phyloP scores from a whole-genome alignment of 2,113 vertebrate genomes.

The Capreolus pygargus region DNA sequence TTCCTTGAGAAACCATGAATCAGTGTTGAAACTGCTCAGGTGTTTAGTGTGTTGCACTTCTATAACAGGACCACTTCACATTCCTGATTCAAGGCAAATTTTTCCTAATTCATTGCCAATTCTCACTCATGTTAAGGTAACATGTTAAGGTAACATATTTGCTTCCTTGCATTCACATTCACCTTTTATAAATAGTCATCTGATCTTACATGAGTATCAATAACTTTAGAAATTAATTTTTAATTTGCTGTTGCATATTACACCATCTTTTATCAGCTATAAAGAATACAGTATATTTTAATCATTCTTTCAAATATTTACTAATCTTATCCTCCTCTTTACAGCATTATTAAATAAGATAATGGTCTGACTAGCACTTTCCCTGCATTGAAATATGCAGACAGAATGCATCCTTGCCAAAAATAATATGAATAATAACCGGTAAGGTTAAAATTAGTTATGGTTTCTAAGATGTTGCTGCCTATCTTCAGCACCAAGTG shows the following conservation, averaged over 20 bases:
- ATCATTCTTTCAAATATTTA: neutral
- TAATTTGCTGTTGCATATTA: neutral
- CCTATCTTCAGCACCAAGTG: too few relatives aligned
- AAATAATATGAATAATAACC: neutral
- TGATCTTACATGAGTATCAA: neutral
- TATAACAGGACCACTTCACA: neutral
- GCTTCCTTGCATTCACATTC: neutral
- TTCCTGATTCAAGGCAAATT: neutral
- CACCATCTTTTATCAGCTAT: neutral
- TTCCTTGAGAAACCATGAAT: neutral
- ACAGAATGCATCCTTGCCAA: neutral
- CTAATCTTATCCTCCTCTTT: neutral
- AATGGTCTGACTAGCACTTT: neutral
- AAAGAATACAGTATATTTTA: neutral
- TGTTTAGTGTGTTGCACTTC: neutral
- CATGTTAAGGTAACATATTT: neutral
- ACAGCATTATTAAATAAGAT: neutral
- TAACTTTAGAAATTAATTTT: neutral
- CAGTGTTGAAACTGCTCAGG: neutral
- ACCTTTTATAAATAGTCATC: neutral
- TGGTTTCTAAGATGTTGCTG: neutral
- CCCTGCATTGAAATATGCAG: neutral
- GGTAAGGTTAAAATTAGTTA: neutral
- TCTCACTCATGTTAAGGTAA: neutral
- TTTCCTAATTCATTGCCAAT: neutral